Conservation (phyloP, 2,797 vertebrate species). For the Hirundo rustica region DNA sequence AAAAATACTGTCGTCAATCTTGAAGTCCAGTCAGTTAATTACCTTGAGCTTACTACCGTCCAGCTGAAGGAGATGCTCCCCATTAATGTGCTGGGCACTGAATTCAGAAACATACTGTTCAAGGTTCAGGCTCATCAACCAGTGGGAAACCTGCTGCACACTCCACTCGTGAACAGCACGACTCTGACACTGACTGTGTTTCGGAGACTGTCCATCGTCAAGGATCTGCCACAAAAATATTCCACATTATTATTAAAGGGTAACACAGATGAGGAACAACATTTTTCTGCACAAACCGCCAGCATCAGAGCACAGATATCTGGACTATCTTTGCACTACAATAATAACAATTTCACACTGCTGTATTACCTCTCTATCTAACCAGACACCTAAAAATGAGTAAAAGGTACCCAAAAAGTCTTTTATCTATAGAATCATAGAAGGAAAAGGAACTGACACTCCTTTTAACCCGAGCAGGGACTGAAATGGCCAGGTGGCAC, state of each 20-base stretch:
- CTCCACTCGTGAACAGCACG: slow-evolving; percentile 88
- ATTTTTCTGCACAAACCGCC: neutral
- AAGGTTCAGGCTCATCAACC: slow-evolving; percentile 89
- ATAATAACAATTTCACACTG: neutral
- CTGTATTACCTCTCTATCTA: neutral
- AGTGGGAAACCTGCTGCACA: slow-evolving; percentile 90
- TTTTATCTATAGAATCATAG: neutral
- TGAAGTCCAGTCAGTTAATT: neutral
- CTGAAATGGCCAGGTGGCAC: neutral
- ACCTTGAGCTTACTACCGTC: slow-evolving; percentile 92
- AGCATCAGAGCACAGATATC: neutral
- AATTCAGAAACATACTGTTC: slow-evolving; percentile 92
- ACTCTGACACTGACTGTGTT: slow-evolving; percentile 85
- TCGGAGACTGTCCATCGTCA: slow-evolving; percentile 86
- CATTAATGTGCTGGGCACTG: slow-evolving; percentile 90
- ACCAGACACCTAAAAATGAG: neutral
- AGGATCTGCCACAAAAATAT: slow-evolving; percentile 82
- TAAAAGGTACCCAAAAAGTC: neutral
- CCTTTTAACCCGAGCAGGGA: neutral
- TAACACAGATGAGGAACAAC: neutral
- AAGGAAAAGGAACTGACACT: neutral
- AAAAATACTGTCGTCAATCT: neutral
- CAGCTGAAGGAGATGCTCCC: slow-evolving; percentile 89
- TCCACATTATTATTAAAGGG: neutral
- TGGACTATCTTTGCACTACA: neutral